These are phyloP conservation scores for Crenuchus spilurus DNA, from an alignment of 2,797 vertebrate species.

Conservation along the genomic window DNA sequence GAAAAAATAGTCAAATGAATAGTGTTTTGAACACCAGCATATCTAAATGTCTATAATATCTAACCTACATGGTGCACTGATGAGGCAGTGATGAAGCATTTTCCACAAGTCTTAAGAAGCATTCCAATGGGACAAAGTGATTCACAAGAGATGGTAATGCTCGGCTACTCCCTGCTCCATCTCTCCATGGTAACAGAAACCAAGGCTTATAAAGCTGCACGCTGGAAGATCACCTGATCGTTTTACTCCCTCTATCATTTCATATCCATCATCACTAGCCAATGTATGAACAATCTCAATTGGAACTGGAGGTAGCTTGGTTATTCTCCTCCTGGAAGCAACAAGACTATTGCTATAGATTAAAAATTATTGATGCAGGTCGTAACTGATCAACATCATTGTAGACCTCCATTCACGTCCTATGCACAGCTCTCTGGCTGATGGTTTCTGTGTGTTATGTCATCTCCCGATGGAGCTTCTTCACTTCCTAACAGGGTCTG, in stretches of 20 bases:
- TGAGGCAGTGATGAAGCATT: constrained; percentile 27
- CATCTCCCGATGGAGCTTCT: constrained; percentile 45
- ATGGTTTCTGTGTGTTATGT: constrained; percentile 54
- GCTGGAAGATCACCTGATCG: constrained; percentile 47
- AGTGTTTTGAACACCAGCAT: no score
- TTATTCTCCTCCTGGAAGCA: background rate
- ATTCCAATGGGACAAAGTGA: constrained; percentile 47
- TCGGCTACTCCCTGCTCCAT: constrained; percentile 32
- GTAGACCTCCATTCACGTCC: constrained; percentile 14
- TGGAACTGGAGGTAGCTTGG: constrained; percentile 9
- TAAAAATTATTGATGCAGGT: constrained; percentile 26
- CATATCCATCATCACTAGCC: constrained; percentile 31
- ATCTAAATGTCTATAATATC: background rate
- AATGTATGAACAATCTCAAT: background rate
- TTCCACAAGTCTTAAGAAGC: constrained; percentile 46
- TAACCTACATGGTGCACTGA: constrained; percentile 23
- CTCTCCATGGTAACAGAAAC: constrained; percentile 49
- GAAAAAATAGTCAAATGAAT: no score
- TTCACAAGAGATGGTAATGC: constrained; percentile 40
- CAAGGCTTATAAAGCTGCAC: constrained; percentile 36
- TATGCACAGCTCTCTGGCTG: constrained; percentile 37
- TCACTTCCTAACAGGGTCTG: constrained; percentile 28
- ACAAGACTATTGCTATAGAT: background rate
- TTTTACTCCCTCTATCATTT: constrained; percentile 47
- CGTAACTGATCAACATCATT: constrained; percentile 31